A percentile compares a stretch with the other conserved stretches of the same genome.
Conservation (phyloP, 2,113 vertebrate genomes). For the Ardeotis arabs region DNA sequence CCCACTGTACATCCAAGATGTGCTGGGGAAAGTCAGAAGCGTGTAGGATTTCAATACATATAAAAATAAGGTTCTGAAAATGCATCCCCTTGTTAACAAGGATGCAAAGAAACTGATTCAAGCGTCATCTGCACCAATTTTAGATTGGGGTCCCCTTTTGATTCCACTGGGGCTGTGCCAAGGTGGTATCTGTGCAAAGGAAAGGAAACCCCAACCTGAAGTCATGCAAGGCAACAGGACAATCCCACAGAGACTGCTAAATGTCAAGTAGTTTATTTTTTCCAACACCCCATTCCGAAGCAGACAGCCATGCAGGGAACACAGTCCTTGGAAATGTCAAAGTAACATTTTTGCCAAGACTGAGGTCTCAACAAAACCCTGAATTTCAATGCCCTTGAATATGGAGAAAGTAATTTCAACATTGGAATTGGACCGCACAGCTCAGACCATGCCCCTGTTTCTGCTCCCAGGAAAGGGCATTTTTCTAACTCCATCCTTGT, state of each 20-base stretch:
- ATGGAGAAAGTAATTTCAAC: not conserved
- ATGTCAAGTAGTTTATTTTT: not conserved
- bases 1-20: not conserved
- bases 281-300: not conserved
- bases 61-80: not conserved
- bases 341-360: not conserved
- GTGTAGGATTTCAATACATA: not conserved
- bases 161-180: not conserved
- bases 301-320: not conserved
- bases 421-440: not conserved
- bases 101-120: not conserved
- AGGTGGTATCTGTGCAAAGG: not conserved
- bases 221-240: slow-evolving; percentile 29
- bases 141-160: not conserved
- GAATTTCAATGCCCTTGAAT: not conserved
- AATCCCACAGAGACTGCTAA: not conserved
- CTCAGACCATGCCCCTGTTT: not conserved
- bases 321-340: not conserved
- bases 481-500: not conserved
- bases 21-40: not conserved
- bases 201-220: slow-evolving; percentile 23
- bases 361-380: not conserved
- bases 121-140: not conserved
- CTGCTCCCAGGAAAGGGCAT: not conserved
- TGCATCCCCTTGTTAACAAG: not conserved